A percentile compares a stretch with the other conserved stretches of the same genome.
Conservation (phyloP, 1,140 invertebrate species). For the Ips typographus region DNA sequence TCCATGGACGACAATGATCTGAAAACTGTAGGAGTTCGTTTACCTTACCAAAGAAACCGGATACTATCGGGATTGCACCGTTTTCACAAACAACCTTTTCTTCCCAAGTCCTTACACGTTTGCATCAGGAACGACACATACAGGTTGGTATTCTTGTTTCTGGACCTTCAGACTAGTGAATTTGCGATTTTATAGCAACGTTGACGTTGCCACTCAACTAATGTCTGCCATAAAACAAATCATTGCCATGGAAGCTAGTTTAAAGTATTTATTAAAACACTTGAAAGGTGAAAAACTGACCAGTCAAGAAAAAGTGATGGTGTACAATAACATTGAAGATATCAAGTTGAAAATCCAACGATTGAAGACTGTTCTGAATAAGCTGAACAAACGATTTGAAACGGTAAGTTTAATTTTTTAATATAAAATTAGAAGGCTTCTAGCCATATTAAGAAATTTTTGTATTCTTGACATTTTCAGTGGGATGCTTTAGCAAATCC, state of each 20-base stretch:
- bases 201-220: slow-evolving; percentile 41
- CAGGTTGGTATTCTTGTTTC: slow-evolving; percentile 29
- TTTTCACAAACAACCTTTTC: slow-evolving; percentile 48
- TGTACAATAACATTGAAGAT: slow-evolving; percentile 14
- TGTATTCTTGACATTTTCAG: slow-evolving; percentile 16
- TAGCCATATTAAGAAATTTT: background rate
- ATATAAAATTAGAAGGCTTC: background rate
- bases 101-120: slow-evolving; percentile 42
- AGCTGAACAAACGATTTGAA: slow-evolving; percentile 19
- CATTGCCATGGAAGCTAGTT: slow-evolving; percentile 43
- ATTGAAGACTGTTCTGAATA: slow-evolving; percentile 21
- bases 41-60: slow-evolving; percentile 52
- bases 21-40: slow-evolving; percentile 48
- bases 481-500: slow-evolving; percentile 39
- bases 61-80: slow-evolving; percentile 52
- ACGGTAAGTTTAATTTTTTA: slow-evolving; percentile 20
- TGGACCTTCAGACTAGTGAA: background rate
- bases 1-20: slow-evolving; percentile 50
- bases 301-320: slow-evolving; percentile 14
- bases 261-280: slow-evolving; percentile 43
- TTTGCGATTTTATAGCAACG: slow-evolving; percentile 41
- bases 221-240: slow-evolving; percentile 43
- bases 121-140: slow-evolving; percentile 33
- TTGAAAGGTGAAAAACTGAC: slow-evolving; percentile 20
- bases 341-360: slow-evolving; percentile 27